Evolutionary conservation across 2,113 vertebrate species (phyloP).

Genomic region (Aphelocoma coerulescens): DNA sequence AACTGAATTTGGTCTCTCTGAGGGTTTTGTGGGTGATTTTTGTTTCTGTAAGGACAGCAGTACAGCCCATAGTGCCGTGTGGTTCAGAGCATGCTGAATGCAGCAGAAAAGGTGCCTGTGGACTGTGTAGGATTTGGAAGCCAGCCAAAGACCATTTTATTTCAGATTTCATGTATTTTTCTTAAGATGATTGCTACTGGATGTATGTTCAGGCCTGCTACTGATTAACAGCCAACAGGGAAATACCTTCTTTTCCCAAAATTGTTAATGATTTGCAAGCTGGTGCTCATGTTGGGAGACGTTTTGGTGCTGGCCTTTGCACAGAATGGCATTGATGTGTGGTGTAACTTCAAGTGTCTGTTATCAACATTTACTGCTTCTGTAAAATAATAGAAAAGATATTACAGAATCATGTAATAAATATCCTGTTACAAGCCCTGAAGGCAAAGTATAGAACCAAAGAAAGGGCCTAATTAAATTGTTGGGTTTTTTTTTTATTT

Average conservation of each 20-base stretch:
- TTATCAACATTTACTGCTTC: neutral
- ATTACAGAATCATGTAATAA: neutral
- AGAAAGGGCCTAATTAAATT: neutral
- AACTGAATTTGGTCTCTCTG: neutral
- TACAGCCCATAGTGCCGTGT: rapidly evolving
- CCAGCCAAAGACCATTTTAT: neutral
- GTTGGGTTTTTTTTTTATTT: neutral
- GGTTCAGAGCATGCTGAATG: neutral
- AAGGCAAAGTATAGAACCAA: neutral
- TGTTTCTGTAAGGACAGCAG: neutral
- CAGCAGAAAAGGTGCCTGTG: neutral
- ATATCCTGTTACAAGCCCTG: neutral
- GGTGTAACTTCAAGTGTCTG: neutral
- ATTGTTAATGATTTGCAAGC: neutral
- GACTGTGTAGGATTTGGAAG: neutral
- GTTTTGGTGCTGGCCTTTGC: neutral
- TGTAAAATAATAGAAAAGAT: neutral
- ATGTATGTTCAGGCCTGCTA: neutral
- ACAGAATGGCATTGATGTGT: neutral
- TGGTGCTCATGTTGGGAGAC: neutral
- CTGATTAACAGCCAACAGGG: neutral
- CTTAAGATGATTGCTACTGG: neutral
- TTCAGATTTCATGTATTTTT: neutral
- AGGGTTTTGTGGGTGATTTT: neutral
- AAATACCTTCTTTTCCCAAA: neutral